phyloP scores from a whole-genome alignment of 2,113 vertebrate species.

The Cepphus grylle region DNA sequence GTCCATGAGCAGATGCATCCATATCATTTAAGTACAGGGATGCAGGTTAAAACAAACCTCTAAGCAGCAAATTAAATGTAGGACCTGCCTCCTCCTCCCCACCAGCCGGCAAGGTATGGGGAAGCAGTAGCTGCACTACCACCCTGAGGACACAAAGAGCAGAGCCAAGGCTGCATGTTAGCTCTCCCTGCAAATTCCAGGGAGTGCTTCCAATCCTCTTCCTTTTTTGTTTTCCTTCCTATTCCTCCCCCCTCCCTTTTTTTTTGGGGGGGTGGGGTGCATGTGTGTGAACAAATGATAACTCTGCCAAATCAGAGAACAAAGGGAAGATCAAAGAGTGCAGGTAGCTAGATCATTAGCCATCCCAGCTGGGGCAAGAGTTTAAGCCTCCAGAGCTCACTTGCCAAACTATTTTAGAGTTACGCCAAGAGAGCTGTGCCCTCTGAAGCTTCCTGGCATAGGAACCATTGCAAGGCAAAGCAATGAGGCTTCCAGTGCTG shows the following conservation, averaged over 20 bases:
- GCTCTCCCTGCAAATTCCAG: neutral
- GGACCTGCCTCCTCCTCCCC: neutral
- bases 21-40: neutral
- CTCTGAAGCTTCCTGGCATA: slow-evolving; percentile 19
- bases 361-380: neutral
- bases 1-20: fast-evolving
- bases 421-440: slow-evolving; percentile 27
- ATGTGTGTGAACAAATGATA: neutral
- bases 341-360: slow-evolving; percentile 20
- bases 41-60: neutral
- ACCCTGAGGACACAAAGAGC: slow-evolving; percentile 32
- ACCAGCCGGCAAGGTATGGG: fast-evolving
- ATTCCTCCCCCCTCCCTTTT: fast-evolving
- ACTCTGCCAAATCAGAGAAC: neutral
- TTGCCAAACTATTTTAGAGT: slow-evolving; percentile 24
- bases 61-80: neutral
- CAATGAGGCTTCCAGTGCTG: neutral
- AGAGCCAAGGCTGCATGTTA: neutral
- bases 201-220: neutral
- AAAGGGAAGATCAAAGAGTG: slow-evolving; percentile 26
- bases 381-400: neutral
- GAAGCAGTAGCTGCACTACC: slow-evolving; percentile 34
- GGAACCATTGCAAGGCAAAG: neutral
- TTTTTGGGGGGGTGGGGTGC: neutral
- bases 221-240: neutral